Base-by-base conservation (phyloP, 2,797 vertebrate species). In the Rhincodon typus region DNA sequence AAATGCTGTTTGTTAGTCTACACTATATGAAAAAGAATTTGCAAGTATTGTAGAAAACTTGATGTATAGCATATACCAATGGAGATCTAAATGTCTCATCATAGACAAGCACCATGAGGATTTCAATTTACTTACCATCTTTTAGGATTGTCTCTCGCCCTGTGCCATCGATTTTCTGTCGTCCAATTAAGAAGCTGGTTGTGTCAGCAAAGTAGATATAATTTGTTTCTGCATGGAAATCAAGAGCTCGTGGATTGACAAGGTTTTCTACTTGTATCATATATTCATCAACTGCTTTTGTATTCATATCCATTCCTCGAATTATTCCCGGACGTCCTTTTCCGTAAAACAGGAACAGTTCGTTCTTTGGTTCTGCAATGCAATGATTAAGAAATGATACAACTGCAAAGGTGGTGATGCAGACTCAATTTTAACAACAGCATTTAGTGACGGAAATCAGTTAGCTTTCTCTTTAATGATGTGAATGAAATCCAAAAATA, bases 191-290 rank as follows among this genome's bases (percentile, higher is more conserved):
- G 97, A 99, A 99, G 97, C 99, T 99, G 95, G 99, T 99, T 25
- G 99, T 99, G 96, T 99, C 99, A 82, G 99, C 99, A 97, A 99
- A 99, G 97, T 99, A 99, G 97, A 99, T 98, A 96, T 99, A 98
- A 97, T 98, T 99, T 93, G 97, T 97, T 97, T 99, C 98, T 0
- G 99, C 98, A 0, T 99, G 98, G 97, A 99, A 99, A 97, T 99
- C 99, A 67, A 99, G 97, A 86, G 99, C 99, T 96, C 99, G 98
- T 34, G 99, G 99, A 96, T 99, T 99, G 96, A 99, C 99, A 96
- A 99, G 96, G 97, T 99, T 99, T 97, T 99, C 99, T 34, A 99
- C 98, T 25, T 99, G 98, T 96, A 98, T 98, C 98, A 99, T 99
- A 97, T 99, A 98, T 96, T 99, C 99, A 95, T 99, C 98, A 84